Evolutionary conservation across 2,113 vertebrate genomes (phyloP).

Genomic region (Onychostruthus taczanowskii): DNA sequence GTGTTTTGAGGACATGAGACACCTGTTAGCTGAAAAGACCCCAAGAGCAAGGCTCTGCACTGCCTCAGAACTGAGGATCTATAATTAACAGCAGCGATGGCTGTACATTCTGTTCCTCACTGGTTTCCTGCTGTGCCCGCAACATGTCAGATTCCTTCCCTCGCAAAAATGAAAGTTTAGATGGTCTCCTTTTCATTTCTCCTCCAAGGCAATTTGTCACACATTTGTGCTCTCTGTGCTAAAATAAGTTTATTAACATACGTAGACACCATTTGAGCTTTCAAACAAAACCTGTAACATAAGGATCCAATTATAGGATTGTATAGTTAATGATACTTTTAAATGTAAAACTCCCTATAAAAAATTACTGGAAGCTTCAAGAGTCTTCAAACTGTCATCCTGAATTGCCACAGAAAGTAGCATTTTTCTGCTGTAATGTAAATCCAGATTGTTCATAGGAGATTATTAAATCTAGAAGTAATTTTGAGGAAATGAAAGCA

Average conservation of each 20-base stretch:
- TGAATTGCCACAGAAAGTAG: not conserved
- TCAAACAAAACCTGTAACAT: not conserved
- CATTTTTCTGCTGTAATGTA: not conserved
- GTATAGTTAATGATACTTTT: not conserved
- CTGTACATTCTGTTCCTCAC: conserved; percentile 29
- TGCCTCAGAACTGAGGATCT: not conserved
- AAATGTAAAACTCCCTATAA: not conserved
- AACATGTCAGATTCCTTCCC: not conserved
- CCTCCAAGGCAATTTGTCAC: not conserved
- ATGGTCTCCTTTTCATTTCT: conserved; percentile 8
- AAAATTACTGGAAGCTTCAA: not conserved
- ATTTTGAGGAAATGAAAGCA: not conserved
- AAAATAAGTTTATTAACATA: not conserved
- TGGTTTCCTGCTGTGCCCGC: conserved; percentile 26
- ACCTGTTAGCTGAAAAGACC: not conserved
- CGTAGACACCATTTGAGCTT: not conserved
- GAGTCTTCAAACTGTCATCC: not conserved
- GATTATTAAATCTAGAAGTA: not conserved
- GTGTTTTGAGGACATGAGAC: not conserved
- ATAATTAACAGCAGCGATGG: not conserved
- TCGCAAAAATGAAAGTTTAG: conserved; percentile 15
- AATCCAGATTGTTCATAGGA: not conserved
- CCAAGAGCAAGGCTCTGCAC: not conserved
- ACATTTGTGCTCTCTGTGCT: not conserved
- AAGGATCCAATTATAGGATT: not conserved